phyloP scores from a whole-genome alignment of 2,888 invertebrate species.

The Drosophila borborema region DNA sequence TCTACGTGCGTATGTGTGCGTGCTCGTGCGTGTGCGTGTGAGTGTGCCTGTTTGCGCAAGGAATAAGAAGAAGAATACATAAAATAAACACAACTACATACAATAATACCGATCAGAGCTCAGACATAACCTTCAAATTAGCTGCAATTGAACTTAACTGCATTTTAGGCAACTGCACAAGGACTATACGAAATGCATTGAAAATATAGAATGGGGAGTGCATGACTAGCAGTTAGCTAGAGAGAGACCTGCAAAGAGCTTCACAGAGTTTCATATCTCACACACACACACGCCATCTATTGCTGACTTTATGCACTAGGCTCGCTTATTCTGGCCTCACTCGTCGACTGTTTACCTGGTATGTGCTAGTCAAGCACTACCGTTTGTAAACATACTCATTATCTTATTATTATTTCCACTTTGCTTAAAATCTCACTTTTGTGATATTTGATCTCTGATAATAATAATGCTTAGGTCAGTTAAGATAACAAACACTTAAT shows the following conservation, averaged over 20 bases:
- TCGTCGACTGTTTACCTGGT: background rate
- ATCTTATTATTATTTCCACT: background rate
- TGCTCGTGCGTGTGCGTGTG: slow-evolving; percentile 13
- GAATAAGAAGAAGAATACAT: background rate
- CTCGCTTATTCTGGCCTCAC: background rate
- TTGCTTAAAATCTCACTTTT: background rate
- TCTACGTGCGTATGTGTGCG: background rate
- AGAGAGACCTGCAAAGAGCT: background rate
- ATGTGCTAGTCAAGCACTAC: background rate
- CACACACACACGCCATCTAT: background rate
- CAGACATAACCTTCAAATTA: slow-evolving; percentile 36
- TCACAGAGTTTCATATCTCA: background rate
- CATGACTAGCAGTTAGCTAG: background rate
- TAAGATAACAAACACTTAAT: background rate
- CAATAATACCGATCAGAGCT: slow-evolving; percentile 5
- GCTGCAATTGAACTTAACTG: slow-evolving; percentile 15
- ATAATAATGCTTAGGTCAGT: background rate
- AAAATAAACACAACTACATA: background rate
- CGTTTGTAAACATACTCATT: background rate
- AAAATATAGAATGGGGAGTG: background rate
- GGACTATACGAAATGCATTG: slow-evolving; percentile 8
- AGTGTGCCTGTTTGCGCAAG: background rate
- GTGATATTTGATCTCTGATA: background rate
- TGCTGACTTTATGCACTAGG: background rate
- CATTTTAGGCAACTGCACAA: slow-evolving; percentile 11